Evolutionary conservation across 2,113 vertebrate genomes (phyloP).

Genomic region (Craseonycteris thonglongyai): DNA sequence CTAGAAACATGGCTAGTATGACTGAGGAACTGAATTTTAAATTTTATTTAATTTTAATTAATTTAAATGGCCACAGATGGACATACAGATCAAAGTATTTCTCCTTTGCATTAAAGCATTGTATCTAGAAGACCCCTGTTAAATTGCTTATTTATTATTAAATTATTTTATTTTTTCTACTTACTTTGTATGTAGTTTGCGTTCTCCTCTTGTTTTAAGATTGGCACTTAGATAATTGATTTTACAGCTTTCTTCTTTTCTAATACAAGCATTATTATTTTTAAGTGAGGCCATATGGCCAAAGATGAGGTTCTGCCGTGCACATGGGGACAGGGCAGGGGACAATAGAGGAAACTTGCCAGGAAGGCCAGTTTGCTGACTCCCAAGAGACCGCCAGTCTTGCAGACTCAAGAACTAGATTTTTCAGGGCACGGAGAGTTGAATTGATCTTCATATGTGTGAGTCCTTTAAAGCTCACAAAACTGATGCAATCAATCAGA

Average conservation of each 20-base stretch:
- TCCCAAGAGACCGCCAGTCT: constrained; percentile 23
- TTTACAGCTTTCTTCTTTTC: too few species aligned
- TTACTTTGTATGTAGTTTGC: too few species aligned
- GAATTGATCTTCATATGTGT: constrained; percentile 25
- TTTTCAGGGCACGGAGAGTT: constrained; percentile 26
- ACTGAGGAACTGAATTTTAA: background rate
- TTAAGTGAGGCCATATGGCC: constrained; percentile 46
- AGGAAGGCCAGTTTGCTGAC: constrained; percentile 46
- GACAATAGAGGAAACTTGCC: background rate
- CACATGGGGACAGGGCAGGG: background rate
- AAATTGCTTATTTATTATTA: constrained; percentile 28
- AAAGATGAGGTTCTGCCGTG: constrained; percentile 45
- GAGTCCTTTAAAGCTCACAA: background rate
- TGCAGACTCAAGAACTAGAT: background rate
- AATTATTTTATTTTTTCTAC: too few species aligned
- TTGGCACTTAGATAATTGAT: too few species aligned
- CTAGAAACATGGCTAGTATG: background rate
- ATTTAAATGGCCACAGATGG: constrained; percentile 3
- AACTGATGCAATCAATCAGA: background rate
- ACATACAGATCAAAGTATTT: background rate
- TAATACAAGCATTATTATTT: too few species aligned
- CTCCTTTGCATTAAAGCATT: constrained; percentile 11
- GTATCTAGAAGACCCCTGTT: constrained; percentile 10
- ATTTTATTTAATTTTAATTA: constrained; percentile 38
- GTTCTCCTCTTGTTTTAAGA: too few species aligned